Base-by-base conservation (phyloP, 2,797 vertebrate genomes). In the Arremon brunneinucha region DNA sequence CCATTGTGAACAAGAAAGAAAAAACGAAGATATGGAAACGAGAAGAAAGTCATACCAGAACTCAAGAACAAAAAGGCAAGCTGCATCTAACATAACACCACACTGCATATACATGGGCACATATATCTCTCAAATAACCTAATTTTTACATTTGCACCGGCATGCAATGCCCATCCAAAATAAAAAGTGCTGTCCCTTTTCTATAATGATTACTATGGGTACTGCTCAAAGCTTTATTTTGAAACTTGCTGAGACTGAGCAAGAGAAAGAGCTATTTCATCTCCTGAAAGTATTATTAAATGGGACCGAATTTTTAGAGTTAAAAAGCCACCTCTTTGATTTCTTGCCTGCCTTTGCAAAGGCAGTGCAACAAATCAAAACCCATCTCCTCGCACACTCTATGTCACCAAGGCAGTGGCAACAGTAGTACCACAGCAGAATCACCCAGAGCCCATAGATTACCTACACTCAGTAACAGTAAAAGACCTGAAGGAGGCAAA, bases 341-440 rank as follows among this genome's bases (percentile, higher is more conserved):
- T 74, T 80, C 76, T 44, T 49, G 10, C 9, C 57, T 52, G 26
- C 20, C 11, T 68, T 57, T 63, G 22, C 22, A 57, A 81, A 44
- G 76, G 21, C 46, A n/a, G 6, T 21, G 37, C 67, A 83, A 68
- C 19, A 75, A 63, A 78, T 27, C 3, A 7, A 37, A 83, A 34
- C 22, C 21, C 50, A 14, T 16, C 3, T 12, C 6, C 20, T 10
- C 6, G 6, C 26, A 21, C 26, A 4, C 26, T 6, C 64, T 23
- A 3, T 2, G 20, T 3, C 55, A 30, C 43, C 62, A 57, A n/a
- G 87, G 32, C 20, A 65, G 37, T 1, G 0, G 15, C 46, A 77
- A 16, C 3, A 70, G 4, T 6, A 34, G 4, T 7, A 27, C 13
- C 17, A 9, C 0, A 44, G 2, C 12, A 43, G 24, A 53, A 39